These are phyloP conservation scores for Oryctes rhinoceros DNA, from an alignment of 1,140 invertebrate genomes.

Conservation along the genomic window DNA sequence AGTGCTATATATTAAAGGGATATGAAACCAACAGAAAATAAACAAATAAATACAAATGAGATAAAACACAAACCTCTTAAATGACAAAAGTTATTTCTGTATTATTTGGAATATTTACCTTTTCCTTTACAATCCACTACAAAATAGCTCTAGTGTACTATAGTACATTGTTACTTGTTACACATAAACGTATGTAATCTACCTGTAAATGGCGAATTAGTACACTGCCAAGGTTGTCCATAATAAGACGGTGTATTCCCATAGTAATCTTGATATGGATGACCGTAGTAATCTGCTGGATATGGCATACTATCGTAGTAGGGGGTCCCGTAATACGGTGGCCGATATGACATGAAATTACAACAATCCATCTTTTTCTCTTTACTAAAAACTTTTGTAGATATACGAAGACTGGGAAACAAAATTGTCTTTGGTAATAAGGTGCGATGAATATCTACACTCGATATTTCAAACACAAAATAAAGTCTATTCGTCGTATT, in stretches of 20 bases:
- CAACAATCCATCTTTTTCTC: slow-evolving; percentile 64
- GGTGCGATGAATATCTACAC: background rate
- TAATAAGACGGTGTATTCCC: slow-evolving; percentile 50
- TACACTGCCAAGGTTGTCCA: slow-evolving; percentile 55
- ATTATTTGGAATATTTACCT: too few relatives aligned
- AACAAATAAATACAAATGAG: too few relatives aligned
- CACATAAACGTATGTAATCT: slow-evolving; percentile 10
- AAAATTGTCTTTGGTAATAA: background rate
- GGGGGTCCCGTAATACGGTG: slow-evolving; percentile 59
- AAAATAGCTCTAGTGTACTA: too few relatives aligned
- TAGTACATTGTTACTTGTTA: too few relatives aligned
- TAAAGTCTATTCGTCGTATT: background rate
- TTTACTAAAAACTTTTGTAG: background rate
- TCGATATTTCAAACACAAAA: background rate
- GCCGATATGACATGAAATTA: slow-evolving; percentile 63
- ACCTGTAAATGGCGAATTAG: slow-evolving; percentile 53
- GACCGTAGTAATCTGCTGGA: slow-evolving; percentile 61
- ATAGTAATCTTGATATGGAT: slow-evolving; percentile 55
- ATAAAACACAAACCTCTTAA: too few relatives aligned
- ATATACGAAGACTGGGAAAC: background rate
- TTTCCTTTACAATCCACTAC: too few relatives aligned
- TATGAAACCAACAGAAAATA: too few relatives aligned
- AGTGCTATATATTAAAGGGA: too few relatives aligned
- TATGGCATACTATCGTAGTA: slow-evolving; percentile 52
- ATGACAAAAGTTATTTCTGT: too few relatives aligned